Percentiles rank a stretch among this genome's conserved stretches.
phyloP scores from a whole-genome alignment of 2,888 invertebrate species.

The Sarcophaga variegata region DNA sequence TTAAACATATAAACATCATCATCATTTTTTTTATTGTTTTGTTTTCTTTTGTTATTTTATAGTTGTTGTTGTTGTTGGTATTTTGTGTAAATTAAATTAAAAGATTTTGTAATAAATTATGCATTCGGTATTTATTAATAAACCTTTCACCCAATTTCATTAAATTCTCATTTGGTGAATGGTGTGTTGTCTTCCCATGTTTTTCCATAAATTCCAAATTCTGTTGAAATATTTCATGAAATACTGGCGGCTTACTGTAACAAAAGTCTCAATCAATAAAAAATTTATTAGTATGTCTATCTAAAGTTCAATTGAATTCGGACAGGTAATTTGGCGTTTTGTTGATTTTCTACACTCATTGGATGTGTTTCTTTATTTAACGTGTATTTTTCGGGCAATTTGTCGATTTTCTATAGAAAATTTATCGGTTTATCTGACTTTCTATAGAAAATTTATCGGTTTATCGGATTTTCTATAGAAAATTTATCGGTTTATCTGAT shows the following conservation, averaged over 20 bases:
- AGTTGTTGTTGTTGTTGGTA: too few relatives aligned
- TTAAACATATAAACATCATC: neutral
- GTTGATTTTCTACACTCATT: too few relatives aligned
- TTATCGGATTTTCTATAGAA: neutral
- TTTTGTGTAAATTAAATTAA: conserved; percentile 32
- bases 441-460: neutral
- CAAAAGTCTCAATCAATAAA: neutral
- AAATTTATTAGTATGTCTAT: too few relatives aligned
- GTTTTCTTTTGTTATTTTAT: neutral
- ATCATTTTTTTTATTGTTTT: neutral
- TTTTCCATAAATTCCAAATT: neutral
- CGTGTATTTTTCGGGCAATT: too few relatives aligned
- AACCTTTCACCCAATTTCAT: conserved; percentile 12
- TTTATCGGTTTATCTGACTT: too few relatives aligned
- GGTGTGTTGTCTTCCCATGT: neutral
- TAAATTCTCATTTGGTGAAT: neutral
- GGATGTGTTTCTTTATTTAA: too few relatives aligned
- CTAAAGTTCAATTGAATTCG: too few relatives aligned
- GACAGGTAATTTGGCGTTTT: too few relatives aligned
- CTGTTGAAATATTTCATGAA: neutral
- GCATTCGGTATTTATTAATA: too few relatives aligned
- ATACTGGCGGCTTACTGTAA: neutral
- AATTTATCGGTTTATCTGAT: too few relatives aligned
- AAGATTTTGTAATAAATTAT: neutral
- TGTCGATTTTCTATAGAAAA: neutral